Percentiles rank a stretch among this genome's conserved stretches.
Conservation (phyloP, 2,113 vertebrate species). For the Echinops telfairi region DNA sequence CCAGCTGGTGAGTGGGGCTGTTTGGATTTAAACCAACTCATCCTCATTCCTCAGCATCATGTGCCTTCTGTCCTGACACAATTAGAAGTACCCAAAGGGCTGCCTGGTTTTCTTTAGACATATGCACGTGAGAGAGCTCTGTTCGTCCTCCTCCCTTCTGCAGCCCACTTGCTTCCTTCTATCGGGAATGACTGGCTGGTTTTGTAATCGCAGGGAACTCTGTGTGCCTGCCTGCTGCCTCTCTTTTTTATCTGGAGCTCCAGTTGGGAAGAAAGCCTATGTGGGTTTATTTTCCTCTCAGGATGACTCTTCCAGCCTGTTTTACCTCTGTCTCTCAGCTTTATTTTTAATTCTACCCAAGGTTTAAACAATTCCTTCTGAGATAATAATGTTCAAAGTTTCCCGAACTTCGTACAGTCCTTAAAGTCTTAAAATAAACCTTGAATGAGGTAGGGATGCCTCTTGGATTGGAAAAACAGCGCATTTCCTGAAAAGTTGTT, state of each 20-base stretch:
- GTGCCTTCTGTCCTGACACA: background rate
- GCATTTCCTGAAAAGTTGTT: constrained; percentile 56
- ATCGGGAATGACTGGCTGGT: background rate
- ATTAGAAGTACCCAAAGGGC: background rate
- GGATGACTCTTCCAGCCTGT: background rate
- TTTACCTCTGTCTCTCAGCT: constrained; percentile 42
- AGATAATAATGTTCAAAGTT: constrained; percentile 1
- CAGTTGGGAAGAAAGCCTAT: background rate
- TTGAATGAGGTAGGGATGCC: constrained; percentile 5
- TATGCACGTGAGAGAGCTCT: background rate
- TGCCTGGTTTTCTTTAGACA: constrained; percentile 1
- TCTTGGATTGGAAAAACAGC: background rate
- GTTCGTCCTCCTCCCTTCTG: background rate
- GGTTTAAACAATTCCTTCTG: constrained; percentile 15
- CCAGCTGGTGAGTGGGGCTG: background rate
- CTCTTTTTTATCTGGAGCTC: constrained; percentile 20
- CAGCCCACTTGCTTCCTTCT: constrained; percentile 21
- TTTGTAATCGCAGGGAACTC: constrained; percentile 16
- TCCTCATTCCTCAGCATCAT: background rate
- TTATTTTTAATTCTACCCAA: constrained; percentile 32
- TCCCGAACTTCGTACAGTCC: constrained; percentile 4
- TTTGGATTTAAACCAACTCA: background rate
- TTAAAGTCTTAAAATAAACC: constrained; percentile 27
- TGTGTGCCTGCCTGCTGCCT: background rate
- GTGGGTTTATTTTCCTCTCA: background rate